phyloP scores from a whole-genome alignment of 2,888 invertebrate species.

The Maniola hyperantus region DNA sequence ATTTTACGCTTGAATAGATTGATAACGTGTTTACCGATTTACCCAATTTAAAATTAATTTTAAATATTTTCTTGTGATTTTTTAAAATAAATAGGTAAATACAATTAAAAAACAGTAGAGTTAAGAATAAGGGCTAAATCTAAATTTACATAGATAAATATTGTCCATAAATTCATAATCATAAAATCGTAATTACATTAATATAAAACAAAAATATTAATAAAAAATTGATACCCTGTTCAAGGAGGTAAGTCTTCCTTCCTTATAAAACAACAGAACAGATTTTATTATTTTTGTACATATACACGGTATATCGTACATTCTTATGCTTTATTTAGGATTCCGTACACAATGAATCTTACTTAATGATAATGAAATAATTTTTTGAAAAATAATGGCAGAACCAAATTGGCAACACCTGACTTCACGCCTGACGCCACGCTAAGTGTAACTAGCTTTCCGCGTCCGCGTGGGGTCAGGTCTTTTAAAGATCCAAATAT shows the following conservation, averaged over 20 bases:
- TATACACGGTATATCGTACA: conserved; percentile 42
- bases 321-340: background rate
- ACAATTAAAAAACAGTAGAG: conserved; percentile 24
- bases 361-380: background rate
- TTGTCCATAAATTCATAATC: conserved; percentile 64
- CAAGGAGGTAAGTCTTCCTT: conserved; percentile 49
- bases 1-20: background rate
- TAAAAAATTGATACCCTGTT: conserved; percentile 67
- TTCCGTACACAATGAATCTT: conserved; percentile 5
- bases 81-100: no score
- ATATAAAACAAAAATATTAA: conserved; percentile 39
- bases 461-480: no score
- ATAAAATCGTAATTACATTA: conserved; percentile 50
- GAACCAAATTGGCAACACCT: no score
- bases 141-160: conserved; percentile 54
- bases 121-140: conserved; percentile 58
- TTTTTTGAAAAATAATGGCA: no score
- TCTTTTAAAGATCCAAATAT: no score
- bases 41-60: background rate
- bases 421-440: no score
- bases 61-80: background rate
- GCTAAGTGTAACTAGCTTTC: no score
- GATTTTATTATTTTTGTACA: conserved; percentile 31
- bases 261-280: conserved; percentile 39
- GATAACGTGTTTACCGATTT: no score